These are phyloP conservation scores for Strix aluco DNA, from an alignment of 2,113 vertebrate species.

Conservation along the genomic window DNA sequence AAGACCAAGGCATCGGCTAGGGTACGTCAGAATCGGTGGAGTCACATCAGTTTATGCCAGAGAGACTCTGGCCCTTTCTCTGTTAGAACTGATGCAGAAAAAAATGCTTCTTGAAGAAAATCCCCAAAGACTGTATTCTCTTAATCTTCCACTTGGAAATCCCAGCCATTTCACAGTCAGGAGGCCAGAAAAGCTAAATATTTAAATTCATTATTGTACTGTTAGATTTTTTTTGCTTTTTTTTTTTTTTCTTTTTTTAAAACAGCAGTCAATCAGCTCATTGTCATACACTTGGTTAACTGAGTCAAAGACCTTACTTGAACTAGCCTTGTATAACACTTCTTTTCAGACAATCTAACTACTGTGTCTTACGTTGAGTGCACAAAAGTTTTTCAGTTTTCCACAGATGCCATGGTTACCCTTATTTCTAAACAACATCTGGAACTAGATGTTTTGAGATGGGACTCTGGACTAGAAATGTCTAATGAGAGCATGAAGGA, in stretches of 20 bases:
- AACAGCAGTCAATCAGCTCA: slow-evolving; percentile 33
- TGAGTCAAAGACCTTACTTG: slow-evolving; percentile 49
- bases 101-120: neutral
- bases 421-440: slow-evolving; percentile 69
- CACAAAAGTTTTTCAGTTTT: slow-evolving; percentile 73
- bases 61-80: neutral
- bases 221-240: neutral
- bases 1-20: neutral
- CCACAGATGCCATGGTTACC: slow-evolving; percentile 67
- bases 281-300: slow-evolving; percentile 6
- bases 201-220: slow-evolving; percentile 4
- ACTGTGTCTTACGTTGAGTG: slow-evolving; percentile 3
- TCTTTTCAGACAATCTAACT: slow-evolving; percentile 55
- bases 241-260: neutral
- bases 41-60: neutral
- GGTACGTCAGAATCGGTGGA: neutral
- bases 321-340: slow-evolving; percentile 49
- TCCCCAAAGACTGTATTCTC: neutral
- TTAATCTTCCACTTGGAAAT: neutral
- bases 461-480: slow-evolving; percentile 5
- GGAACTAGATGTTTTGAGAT: slow-evolving; percentile 51
- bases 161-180: neutral
- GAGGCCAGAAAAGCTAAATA: slow-evolving; percentile 7
- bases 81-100: neutral
- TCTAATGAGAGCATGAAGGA: neutral